Conservation (phyloP, 2,888 invertebrate genomes). For the Biston stratarius region DNA sequence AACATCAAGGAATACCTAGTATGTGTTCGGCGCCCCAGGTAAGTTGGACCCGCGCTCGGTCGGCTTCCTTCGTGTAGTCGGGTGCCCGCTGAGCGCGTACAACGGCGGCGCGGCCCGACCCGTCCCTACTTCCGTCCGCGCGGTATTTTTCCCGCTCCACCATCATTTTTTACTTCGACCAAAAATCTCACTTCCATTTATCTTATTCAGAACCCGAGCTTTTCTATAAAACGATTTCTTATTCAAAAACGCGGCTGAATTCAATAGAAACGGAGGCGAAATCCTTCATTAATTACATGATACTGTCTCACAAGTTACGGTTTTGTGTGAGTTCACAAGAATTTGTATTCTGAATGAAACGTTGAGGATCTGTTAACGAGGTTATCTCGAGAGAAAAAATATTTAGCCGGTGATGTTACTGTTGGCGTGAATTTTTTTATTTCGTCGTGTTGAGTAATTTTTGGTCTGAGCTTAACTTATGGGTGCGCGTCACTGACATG, state of each 20-base stretch:
- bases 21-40: too few species aligned
- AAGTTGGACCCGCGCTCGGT: too few species aligned
- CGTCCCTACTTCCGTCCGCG: slow-evolving; percentile 51
- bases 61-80: too few species aligned
- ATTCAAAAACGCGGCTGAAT: slow-evolving; percentile 70
- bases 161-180: slow-evolving; percentile 60
- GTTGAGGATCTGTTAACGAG: slow-evolving; percentile 3
- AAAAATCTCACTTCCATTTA: slow-evolving; percentile 60
- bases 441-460: too few species aligned
- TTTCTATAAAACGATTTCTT: slow-evolving; percentile 71
- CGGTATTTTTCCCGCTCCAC: slow-evolving; percentile 53
- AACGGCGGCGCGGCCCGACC: slow-evolving; percentile 32
- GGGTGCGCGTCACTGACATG: too few species aligned
- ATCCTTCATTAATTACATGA: slow-evolving; percentile 66
- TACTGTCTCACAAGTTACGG: slow-evolving; percentile 54
- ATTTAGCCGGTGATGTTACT: too few species aligned
- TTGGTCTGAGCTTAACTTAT: too few species aligned
- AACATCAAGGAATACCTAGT: too few species aligned
- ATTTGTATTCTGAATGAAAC: slow-evolving; percentile 7
- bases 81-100: slow-evolving; percentile 25
- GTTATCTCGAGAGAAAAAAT: neutral
- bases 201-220: slow-evolving; percentile 57
- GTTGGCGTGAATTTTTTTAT: neutral
- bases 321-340: slow-evolving; percentile 60
- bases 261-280: slow-evolving; percentile 65